phyloP scores from a whole-genome alignment of 2,888 invertebrate species.

The Sipha maydis region DNA sequence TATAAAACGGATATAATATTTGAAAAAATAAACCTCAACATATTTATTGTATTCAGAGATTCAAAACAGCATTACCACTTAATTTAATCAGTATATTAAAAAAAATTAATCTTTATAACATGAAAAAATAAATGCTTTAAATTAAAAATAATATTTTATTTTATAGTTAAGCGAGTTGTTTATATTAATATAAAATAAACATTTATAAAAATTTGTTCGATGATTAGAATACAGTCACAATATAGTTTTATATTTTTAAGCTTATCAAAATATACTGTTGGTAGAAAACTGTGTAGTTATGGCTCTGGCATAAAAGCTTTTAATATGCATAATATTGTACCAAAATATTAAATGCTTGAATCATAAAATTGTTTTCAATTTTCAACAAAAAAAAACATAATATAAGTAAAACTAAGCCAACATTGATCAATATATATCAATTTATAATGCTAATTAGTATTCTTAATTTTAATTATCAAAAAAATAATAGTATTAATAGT shows the following conservation, averaged over 20 bases:
- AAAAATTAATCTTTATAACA: no score
- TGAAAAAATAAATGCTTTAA: not conserved
- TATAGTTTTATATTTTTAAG: slow-evolving; percentile 1
- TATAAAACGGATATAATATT: no score
- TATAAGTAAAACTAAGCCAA: not conserved
- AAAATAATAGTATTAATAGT: not conserved
- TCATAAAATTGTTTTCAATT: not conserved
- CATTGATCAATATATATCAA: not conserved
- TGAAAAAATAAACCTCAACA: no score
- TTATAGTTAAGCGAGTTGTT: not conserved
- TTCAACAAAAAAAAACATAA: not conserved
- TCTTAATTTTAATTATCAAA: not conserved
- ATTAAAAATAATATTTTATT: not conserved
- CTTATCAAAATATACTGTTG: slow-evolving; percentile 1
- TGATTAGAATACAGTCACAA: slow-evolving; percentile 18
- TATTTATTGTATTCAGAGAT: no score
- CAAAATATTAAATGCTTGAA: not conserved
- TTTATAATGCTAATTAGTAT: not conserved
- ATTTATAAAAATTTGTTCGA: slow-evolving; percentile 29
- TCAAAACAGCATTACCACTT: not conserved
- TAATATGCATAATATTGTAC: not conserved
- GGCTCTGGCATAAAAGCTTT: not conserved
- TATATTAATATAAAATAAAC: slow-evolving; percentile 12
- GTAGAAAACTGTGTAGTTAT: not conserved
- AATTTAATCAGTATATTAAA: not conserved